Evolutionary conservation across 2,113 vertebrate species (phyloP), one percentile per base, ranked within the genome.

Genomic region (Trogon surrucura): DNA sequence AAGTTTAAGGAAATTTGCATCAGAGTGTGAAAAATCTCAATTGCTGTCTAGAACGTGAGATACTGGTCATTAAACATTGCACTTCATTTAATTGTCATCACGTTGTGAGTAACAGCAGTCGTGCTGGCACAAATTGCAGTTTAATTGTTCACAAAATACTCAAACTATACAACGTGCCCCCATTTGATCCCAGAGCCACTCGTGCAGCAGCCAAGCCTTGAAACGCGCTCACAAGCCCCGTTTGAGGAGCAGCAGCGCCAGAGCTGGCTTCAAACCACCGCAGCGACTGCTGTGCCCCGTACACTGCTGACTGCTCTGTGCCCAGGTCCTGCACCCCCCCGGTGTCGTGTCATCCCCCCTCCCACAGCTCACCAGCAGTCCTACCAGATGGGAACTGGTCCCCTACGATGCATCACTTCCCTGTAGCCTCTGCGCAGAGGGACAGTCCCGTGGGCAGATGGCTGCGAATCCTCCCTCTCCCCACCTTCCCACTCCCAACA

Each of bases 291-390:
- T 45, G 18, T 9, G 5, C 25, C n/a, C 67, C 7, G 13, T 9
- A 10, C 3, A 0, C 56, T 54, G 53, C 66, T 48, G 48, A 8
- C 9, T 27, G 62, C 2, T 1, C 53, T 4, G 18, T 53, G 72
- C 72, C 58, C 54, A 10, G 18, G 30, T 16, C 82, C 54, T 16
- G 9, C 54, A 30, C 26, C 16, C 29, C 27, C 29, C 11, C n/a
- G 1, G 2, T 10, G 15, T 26, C 5, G 0, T 26, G 47, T 14
- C 6, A 1, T 26, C 12, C 29, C 26, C 36, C 20, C 1, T 9
- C 3, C 1, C 22, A 34, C 38, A 17, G 30, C 16, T 75, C 61
- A 57, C 26, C 71, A 38, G 45, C 50, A 20, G 32, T 66, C 80
- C 86, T 54, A 62, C 4, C 27, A 45, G 64, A 25, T 3, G 14